Evolutionary conservation across 2,113 vertebrate genomes (phyloP).

Genomic region (Brachionichthys hirsutus): DNA sequence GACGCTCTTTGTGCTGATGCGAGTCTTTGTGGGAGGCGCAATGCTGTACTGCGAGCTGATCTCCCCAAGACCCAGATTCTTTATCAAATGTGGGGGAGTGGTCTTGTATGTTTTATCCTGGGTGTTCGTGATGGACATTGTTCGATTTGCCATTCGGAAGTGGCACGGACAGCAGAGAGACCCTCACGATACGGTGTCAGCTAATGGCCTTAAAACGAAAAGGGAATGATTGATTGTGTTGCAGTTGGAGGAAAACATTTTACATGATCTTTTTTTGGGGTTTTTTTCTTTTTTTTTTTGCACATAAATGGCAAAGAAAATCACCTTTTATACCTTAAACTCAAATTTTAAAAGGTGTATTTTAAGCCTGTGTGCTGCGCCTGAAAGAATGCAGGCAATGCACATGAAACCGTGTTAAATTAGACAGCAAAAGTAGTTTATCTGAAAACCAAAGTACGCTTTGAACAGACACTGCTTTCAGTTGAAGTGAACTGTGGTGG

Average conservation of each 20-base stretch:
- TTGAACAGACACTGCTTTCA: conserved; percentile 22
- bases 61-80: conserved; percentile 88
- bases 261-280: not conserved
- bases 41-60: conserved; percentile 93
- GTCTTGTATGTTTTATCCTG: conserved; percentile 94
- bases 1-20: conserved; percentile 87
- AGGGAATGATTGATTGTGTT: conserved; percentile 50
- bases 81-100: conserved; percentile 89
- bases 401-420: conserved; percentile 13
- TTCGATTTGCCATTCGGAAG: conserved; percentile 82
- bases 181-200: conserved; percentile 34
- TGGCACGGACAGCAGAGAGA: conserved; percentile 80
- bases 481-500: conserved; percentile 30
- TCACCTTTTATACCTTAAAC: conserved; percentile 13
- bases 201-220: conserved; percentile 77
- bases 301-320: not conserved
- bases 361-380: not conserved
- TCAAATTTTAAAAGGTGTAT: conserved; percentile 6
- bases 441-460: conserved; percentile 53
- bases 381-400: not conserved
- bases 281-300: conserved; percentile 14
- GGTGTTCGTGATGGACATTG: conserved; percentile 93
- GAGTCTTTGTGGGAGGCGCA: conserved; percentile 87
- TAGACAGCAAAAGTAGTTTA: conserved; percentile 12
- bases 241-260: conserved; percentile 1